Conservation (phyloP, 2,797 vertebrate species). For the Artibeus lituratus region DNA sequence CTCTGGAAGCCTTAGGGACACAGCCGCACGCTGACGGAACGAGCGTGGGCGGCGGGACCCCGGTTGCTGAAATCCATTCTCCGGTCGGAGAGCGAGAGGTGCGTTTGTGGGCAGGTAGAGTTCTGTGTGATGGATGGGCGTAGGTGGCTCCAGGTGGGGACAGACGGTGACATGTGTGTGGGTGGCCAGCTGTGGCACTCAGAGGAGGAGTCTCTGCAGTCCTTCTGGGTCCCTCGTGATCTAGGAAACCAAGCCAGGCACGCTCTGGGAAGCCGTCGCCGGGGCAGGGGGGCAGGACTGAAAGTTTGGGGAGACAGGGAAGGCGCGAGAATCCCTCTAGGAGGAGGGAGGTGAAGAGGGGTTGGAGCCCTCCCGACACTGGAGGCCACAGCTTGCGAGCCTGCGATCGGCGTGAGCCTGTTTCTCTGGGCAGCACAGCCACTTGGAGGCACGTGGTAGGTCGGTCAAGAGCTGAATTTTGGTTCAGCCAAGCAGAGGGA, state of each 20-base stretch:
- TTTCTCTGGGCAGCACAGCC: not conserved
- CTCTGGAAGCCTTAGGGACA: not conserved
- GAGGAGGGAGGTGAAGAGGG: not conserved
- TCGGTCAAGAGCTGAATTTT: not conserved
- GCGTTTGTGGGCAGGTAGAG: accelerated
- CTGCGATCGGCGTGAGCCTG: accelerated
- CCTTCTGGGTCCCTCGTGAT: not conserved
- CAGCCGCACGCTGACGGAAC: accelerated
- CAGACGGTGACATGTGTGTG: accelerated
- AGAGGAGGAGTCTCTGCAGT: not conserved
- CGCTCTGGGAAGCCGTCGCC: not conserved
- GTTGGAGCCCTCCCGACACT: accelerated
- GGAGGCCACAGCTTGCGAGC: not conserved
- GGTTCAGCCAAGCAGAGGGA: not conserved
- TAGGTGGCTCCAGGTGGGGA: too few relatives aligned
- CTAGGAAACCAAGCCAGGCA: not conserved
- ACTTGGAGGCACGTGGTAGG: accelerated
- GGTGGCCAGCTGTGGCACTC: accelerated
- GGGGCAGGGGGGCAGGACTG: not conserved
- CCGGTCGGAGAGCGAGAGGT: not conserved
- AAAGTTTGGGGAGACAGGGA: accelerated
- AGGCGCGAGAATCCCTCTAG: not conserved
- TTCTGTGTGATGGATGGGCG: not conserved
- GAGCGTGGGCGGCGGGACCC: accelerated
- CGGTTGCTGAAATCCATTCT: accelerated